These are phyloP conservation scores for Drosophila guanche DNA, from an alignment of 1,140 invertebrate species.

Conservation along the genomic window DNA sequence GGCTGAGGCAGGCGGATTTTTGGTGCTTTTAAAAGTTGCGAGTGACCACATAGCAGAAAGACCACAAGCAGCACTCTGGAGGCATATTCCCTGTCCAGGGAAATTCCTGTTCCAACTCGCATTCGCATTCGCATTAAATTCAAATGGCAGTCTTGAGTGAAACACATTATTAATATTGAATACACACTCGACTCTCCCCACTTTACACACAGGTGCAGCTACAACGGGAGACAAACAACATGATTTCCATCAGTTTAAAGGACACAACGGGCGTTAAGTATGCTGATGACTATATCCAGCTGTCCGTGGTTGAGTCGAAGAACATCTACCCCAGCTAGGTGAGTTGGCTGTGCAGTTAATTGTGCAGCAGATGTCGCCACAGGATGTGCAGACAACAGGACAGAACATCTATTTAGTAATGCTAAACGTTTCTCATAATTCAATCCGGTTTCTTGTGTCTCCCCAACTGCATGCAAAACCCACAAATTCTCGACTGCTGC, in stretches of 20 bases:
- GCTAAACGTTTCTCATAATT: neutral
- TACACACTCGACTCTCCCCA: conserved; percentile 15
- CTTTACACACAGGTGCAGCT: conserved; percentile 61
- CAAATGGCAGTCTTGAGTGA: too few relatives aligned
- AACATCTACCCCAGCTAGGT: conserved; percentile 80
- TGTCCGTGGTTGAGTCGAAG: conserved; percentile 70
- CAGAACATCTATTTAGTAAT: neutral
- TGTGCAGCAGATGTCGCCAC: neutral
- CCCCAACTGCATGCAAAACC: conserved; percentile 2
- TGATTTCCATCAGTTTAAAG: conserved; percentile 77
- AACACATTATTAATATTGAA: conserved; percentile 4
- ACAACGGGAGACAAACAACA: conserved; percentile 74
- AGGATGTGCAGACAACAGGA: neutral
- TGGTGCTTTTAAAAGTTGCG: conserved; percentile 52
- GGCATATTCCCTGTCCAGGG: too few relatives aligned
- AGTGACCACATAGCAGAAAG: conserved; percentile 32
- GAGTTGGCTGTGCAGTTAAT: conserved; percentile 21
- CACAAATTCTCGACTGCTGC: conserved; percentile 17
- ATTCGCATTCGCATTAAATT: too few relatives aligned
- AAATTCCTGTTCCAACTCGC: too few relatives aligned
- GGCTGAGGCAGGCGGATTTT: conserved; percentile 4
- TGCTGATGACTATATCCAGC: conserved; percentile 78
- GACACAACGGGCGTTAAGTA: conserved; percentile 79
- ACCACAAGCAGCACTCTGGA: conserved; percentile 28
- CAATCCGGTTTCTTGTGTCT: neutral